Base-by-base conservation (phyloP, 2,888 invertebrate genomes). In the Harpalus rufipes region DNA sequence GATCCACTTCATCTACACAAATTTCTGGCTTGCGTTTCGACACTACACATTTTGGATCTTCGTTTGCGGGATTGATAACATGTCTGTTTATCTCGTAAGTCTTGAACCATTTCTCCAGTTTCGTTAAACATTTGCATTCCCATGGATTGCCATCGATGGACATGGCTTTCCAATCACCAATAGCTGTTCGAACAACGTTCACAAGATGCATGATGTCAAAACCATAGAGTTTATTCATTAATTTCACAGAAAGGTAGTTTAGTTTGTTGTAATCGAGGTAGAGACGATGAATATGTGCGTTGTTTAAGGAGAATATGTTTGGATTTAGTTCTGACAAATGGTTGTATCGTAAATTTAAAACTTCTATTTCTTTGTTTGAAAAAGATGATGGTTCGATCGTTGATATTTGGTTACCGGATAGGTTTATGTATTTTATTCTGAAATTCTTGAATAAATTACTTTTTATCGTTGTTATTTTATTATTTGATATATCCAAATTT, bases 121-220 rank as follows among this genome's bases (percentile, higher is more conserved):
- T 68, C 4, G 5, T 39, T 1, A 68, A n/a, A 68, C 68, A 68
- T 68, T 68, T 68, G 14, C 68, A 68, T 39, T 68, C 68, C 68
- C 68, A 68, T 5, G 68, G 68, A 39, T 68, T 68, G 7, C 68
- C 68, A n/a, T 68, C 68, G 32, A 68, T 68, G n/a, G 68, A 68
- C 32, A 68, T 68, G 39, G 68, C 68, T 39, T 68, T 68, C 68
- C 21, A 39, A 14, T 68, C 68, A 1, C 68, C 68, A 5, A 68
- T 32, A 10, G 68, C 68, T 1, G 68, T 68, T 68, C 68, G 12
- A 4, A 68, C 32, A 4, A 68, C 68, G 68, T 68, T 39, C 7
- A 39, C 32, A 7, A 68, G 32, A 12, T 68, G 68, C 12, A 39
- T 7, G 32, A 68, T 14, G 39, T 68, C 68, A 68, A 68, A 68